Base-by-base conservation (phyloP, 2,888 invertebrate genomes). In the Octodonta nipae region DNA sequence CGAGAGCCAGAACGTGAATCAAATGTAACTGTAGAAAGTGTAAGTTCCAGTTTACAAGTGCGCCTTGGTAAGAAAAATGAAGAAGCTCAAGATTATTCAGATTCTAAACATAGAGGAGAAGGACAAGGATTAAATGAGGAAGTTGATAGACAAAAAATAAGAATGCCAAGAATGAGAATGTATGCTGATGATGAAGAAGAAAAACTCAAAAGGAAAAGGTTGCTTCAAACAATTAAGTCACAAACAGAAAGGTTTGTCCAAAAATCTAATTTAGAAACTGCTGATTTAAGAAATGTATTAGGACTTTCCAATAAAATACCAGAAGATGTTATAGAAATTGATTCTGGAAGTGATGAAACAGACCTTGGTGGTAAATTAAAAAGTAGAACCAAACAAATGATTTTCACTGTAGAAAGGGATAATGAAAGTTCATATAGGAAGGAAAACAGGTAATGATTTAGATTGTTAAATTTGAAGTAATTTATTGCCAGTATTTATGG, bases 141-240 rank as follows among this genome's bases (percentile, higher is more conserved):
- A n/a, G n/a, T n/a, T n/a, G n/a, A n/a, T n/a, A 24, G 11, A 10
- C 17, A 34, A 16, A 30, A 13, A 27, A 14, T 5, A 7, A 38
- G 35, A 61, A 60, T 71, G 28, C 76, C 80, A 5, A 64, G 81
- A 48, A 84, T 85, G 84, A 66, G 82, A 47, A 86, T 86, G 85
- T 82, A 79, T 58, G 86, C 86, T n/a, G 86, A 85, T 60, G 85
- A 85, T 52, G 80, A 82, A 59, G 82, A 83, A 56, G 71, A 73
- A 34, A 75, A 72, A 51, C 56, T 68, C 13, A 61, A 66, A 38
- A 43, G 60, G 20, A 49, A 49, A 32, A 54, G 54, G 36, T 43
- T 58, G 22, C 33, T 61, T 25, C 47, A 49, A 28, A 46, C 45
- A 32, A 34, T 57, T 13, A 54, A 60, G 51, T 43, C 63, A 47